These are phyloP conservation scores for Globodera rostochiensis DNA, from an alignment of 1,140 invertebrate genomes.

Conservation along the genomic window DNA sequence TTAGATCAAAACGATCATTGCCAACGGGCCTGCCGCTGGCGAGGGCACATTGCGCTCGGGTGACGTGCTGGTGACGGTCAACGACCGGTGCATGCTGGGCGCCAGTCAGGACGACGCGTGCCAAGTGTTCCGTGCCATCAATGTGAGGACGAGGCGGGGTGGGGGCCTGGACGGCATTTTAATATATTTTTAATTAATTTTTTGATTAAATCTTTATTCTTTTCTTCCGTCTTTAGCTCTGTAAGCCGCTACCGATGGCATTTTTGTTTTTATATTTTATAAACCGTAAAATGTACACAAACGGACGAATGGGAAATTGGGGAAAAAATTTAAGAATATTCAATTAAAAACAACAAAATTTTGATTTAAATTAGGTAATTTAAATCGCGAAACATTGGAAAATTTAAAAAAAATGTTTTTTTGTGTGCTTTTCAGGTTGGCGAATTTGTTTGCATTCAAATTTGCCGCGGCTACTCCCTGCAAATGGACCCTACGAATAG, in stretches of 20 bases:
- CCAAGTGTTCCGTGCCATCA: constrained; percentile 88
- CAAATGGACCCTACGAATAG: constrained; percentile 95
- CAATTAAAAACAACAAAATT: no score
- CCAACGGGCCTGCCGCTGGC: constrained; percentile 90
- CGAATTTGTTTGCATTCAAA: constrained; percentile 84
- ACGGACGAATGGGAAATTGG: no score
- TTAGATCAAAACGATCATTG: constrained; percentile 94
- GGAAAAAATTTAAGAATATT: no score
- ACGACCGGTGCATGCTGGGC: constrained; percentile 87
- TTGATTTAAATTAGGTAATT: no score
- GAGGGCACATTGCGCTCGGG: constrained; percentile 83
- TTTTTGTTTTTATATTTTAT: no score
- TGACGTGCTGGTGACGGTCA: constrained; percentile 88
- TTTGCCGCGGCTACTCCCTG: constrained; percentile 90
- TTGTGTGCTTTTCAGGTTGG: constrained; percentile 67
- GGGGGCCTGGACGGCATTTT: no score
- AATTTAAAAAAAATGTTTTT: not conserved
- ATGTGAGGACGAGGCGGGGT: constrained; percentile 68
- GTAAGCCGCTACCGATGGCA: no score
- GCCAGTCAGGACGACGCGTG: constrained; percentile 94
- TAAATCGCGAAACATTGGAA: not conserved
- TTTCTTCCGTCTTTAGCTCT: no score
- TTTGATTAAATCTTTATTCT: no score
- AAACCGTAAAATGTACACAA: no score
- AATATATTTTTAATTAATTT: no score